phyloP scores from a whole-genome alignment of 2,113 vertebrate genomes.

The Chaetodon auriga region DNA sequence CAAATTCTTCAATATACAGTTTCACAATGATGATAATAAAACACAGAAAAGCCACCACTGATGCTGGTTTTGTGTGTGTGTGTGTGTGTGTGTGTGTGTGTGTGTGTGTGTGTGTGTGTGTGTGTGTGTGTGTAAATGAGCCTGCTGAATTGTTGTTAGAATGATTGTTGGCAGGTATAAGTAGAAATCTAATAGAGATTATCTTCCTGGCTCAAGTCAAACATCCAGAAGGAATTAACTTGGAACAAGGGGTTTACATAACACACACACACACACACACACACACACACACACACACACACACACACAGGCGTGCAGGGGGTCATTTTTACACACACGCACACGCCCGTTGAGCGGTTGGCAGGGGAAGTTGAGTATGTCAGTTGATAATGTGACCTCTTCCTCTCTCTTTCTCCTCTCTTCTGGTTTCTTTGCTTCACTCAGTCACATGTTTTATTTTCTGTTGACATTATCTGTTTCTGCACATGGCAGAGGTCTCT shows the following conservation, averaged over 20 bases:
- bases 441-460: constrained; percentile 21
- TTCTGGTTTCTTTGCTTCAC: constrained; percentile 27
- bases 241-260: constrained; percentile 34
- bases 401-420: constrained; percentile 47
- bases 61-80: too few species aligned
- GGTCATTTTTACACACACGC: constrained; percentile 11
- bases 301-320: constrained; percentile 6
- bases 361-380: constrained; percentile 66
- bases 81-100: constrained; percentile 4
- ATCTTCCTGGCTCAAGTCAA: constrained; percentile 59
- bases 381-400: constrained; percentile 63
- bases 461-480: constrained; percentile 67
- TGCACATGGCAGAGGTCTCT: constrained; percentile 44
- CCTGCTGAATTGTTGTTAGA: constrained; percentile 34
- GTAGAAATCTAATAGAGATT: constrained; percentile 64
- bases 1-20: not conserved
- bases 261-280: constrained; percentile 13
- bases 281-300: constrained; percentile 8
- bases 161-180: constrained; percentile 60
- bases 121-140: constrained; percentile 20
- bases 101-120: constrained; percentile 1
- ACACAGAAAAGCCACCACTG: not conserved
- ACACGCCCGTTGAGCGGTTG: not conserved
- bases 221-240: constrained; percentile 67
- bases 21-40: not conserved